phyloP scores from a whole-genome alignment of 2,888 invertebrate genomes.

The Nomada fabriciana region DNA sequence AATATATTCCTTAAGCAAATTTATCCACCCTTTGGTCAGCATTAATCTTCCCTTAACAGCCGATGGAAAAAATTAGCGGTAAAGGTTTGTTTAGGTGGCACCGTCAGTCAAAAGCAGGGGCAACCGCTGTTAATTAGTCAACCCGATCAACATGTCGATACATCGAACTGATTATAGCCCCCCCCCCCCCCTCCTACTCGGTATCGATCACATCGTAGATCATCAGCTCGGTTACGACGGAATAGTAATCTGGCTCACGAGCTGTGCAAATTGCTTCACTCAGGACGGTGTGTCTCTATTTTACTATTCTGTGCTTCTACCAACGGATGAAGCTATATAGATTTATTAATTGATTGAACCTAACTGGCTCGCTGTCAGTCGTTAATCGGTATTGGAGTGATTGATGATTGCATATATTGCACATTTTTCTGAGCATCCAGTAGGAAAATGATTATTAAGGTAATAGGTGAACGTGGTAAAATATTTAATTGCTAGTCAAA shows the following conservation, averaged over 20 bases:
- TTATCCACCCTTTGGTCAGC: background rate
- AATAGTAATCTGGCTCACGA: slow-evolving; percentile 43
- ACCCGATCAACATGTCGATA: slow-evolving; percentile 34
- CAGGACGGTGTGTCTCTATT: slow-evolving; percentile 25
- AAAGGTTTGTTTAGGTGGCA: background rate
- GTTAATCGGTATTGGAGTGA: background rate
- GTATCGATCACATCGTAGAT: slow-evolving; percentile 45
- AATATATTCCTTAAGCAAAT: background rate
- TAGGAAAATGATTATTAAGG: too few relatives aligned
- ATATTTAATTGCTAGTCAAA: too few relatives aligned
- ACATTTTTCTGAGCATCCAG: too few relatives aligned
- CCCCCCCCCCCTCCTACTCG: background rate
- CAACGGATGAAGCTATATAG: slow-evolving; percentile 4
- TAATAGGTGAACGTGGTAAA: too few relatives aligned
- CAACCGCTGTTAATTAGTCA: slow-evolving; percentile 41
- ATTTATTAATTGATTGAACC: slow-evolving; percentile 16
- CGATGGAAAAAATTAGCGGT: slow-evolving; percentile 18
- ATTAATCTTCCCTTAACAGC: background rate
- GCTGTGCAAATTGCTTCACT: slow-evolving; percentile 37
- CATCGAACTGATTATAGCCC: slow-evolving; percentile 24
- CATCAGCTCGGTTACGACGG: slow-evolving; percentile 30
- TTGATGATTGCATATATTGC: too few relatives aligned
- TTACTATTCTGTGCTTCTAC: slow-evolving; percentile 23
- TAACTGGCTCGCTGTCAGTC: background rate
- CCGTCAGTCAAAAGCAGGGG: background rate